Evolutionary conservation across 2,797 vertebrate genomes (phyloP).

Genomic region (Hydrocynus forskahlii): DNA sequence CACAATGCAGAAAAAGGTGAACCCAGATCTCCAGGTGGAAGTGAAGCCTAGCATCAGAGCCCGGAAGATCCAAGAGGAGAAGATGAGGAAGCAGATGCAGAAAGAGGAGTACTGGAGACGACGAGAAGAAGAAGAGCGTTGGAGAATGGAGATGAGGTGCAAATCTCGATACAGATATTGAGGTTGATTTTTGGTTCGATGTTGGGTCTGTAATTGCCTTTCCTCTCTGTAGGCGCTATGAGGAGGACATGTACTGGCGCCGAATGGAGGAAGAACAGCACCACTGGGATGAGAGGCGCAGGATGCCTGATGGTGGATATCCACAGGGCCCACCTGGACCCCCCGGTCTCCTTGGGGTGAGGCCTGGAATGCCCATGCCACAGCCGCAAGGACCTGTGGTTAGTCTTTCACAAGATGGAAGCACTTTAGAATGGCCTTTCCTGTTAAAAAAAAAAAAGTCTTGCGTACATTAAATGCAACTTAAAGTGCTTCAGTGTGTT

Average conservation of each 20-base stretch:
- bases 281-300: slow-evolving; percentile 95
- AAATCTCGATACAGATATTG: too few relatives aligned
- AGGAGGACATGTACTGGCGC: slow-evolving; percentile 99
- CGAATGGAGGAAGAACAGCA: slow-evolving; percentile 97
- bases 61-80: slow-evolving; percentile 97
- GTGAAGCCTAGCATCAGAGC: slow-evolving; percentile 97
- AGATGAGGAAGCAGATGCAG: slow-evolving; percentile 99
- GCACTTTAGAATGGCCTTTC: background rate
- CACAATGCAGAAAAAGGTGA: slow-evolving; percentile 93
- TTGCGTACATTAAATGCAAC: too few relatives aligned
- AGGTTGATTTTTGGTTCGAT: too few relatives aligned
- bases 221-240: slow-evolving; percentile 84
- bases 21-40: slow-evolving; percentile 97
- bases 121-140: slow-evolving; percentile 95
- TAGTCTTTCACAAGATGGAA: slow-evolving; percentile 60
- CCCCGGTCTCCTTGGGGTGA: slow-evolving; percentile 90
- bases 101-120: slow-evolving; percentile 98
- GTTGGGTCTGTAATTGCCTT: background rate
- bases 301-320: slow-evolving; percentile 92
- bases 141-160: slow-evolving; percentile 99
- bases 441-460: too few relatives aligned
- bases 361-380: slow-evolving; percentile 91
- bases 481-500: too few relatives aligned
- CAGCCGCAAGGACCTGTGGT: slow-evolving; percentile 94
- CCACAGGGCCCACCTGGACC: slow-evolving; percentile 92